A percentile compares a stretch with the other conserved stretches of the same genome.
Evolutionary conservation across 2,888 invertebrate species (phyloP).

Genomic region (Chymomyza procnemis): DNA sequence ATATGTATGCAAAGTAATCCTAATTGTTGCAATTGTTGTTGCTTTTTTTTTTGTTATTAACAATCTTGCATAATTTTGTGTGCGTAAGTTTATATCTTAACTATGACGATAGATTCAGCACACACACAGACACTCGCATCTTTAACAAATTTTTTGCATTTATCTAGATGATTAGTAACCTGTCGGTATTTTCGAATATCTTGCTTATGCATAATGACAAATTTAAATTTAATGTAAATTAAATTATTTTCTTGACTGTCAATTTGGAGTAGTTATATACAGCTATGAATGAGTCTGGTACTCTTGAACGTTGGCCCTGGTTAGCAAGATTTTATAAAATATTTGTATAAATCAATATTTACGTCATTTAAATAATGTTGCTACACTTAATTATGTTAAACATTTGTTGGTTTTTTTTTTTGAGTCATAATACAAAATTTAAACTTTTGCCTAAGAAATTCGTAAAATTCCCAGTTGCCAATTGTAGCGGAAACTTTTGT

Average conservation of each 20-base stretch:
- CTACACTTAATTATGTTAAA: neutral
- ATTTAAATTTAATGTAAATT: conserved; percentile 42
- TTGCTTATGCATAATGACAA: conserved; percentile 37
- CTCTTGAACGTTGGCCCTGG: too few species aligned
- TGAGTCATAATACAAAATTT: neutral
- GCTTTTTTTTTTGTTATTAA: conserved; percentile 9
- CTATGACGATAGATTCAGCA: neutral
- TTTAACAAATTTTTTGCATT: conserved; percentile 28
- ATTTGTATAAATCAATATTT: neutral
- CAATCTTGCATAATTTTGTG: conserved; percentile 10
- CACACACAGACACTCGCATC: neutral
- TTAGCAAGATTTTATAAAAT: neutral
- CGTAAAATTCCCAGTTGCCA: neutral
- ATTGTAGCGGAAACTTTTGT: neutral
- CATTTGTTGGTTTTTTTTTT: neutral
- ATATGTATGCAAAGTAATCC: conserved; percentile 18
- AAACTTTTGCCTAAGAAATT: too few species aligned
- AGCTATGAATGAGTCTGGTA: too few species aligned
- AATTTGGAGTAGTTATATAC: too few species aligned
- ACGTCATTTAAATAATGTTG: neutral
- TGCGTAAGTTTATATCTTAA: neutral
- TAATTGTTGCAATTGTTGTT: conserved; percentile 27
- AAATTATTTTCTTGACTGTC: conserved; percentile 11
- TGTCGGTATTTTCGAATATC: conserved; percentile 33
- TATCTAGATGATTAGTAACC: conserved; percentile 41